Evolutionary conservation across 2,113 vertebrate genomes (phyloP).

Genomic region (Centropristis striata): DNA sequence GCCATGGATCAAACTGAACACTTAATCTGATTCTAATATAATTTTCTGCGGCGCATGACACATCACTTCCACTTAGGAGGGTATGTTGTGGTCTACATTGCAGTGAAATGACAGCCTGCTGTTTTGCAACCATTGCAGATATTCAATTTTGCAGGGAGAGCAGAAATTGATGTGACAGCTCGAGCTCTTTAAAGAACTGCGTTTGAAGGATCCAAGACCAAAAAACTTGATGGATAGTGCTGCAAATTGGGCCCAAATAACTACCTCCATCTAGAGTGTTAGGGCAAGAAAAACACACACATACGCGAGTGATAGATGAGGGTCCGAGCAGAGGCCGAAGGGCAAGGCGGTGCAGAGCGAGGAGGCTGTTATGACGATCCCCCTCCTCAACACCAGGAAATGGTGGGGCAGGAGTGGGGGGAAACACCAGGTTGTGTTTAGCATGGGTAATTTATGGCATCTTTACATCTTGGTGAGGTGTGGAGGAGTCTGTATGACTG

Average conservation of each 20-base stretch:
- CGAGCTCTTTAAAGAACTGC: slow-evolving; percentile 28
- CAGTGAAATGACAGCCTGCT: slow-evolving; percentile 49
- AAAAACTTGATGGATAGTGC: slow-evolving; percentile 50
- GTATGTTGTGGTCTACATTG: slow-evolving; percentile 18
- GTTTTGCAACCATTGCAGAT: slow-evolving; percentile 56
- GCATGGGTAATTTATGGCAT: slow-evolving; percentile 56
- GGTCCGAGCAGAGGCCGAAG: slow-evolving; percentile 71
- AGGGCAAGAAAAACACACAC: slow-evolving; percentile 67
- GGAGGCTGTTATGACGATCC: slow-evolving; percentile 51
- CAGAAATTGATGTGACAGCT: slow-evolving; percentile 58
- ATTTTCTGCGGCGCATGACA: slow-evolving; percentile 41
- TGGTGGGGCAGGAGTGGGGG: slow-evolving; percentile 43
- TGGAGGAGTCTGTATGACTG: background rate
- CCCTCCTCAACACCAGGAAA: slow-evolving; percentile 64
- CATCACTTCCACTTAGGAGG: slow-evolving; percentile 31
- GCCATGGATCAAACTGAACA: slow-evolving; percentile 22
- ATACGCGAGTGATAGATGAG: slow-evolving; percentile 71
- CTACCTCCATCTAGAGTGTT: slow-evolving; percentile 47
- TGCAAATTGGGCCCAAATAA: slow-evolving; percentile 61
- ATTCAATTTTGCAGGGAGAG: slow-evolving; percentile 44
- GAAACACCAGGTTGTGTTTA: slow-evolving; percentile 63
- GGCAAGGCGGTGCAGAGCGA: slow-evolving; percentile 58
- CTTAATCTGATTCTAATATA: slow-evolving; percentile 43
- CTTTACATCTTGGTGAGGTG: slow-evolving; percentile 25
- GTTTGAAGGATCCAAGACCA: slow-evolving; percentile 37